Evolutionary conservation across 2,888 invertebrate genomes (phyloP).

Genomic region (Nesidiocoris tenuis): DNA sequence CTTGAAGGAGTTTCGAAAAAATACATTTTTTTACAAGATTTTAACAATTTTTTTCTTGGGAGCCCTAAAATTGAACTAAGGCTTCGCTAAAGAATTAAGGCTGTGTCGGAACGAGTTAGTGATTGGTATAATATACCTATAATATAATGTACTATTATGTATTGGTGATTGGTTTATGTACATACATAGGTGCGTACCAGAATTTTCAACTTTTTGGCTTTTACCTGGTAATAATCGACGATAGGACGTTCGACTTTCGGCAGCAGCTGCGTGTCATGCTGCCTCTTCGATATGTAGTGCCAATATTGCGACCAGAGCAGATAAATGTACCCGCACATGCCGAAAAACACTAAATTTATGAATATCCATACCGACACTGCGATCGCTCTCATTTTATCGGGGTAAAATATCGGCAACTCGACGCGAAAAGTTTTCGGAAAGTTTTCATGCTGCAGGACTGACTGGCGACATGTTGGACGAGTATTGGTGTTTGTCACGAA

Average conservation of each 20-base stretch:
- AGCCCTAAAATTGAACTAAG: too few relatives aligned
- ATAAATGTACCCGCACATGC: slow-evolving; percentile 71
- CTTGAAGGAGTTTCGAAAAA: too few relatives aligned
- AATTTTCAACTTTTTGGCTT: too few relatives aligned
- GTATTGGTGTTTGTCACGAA: not conserved
- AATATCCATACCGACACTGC: slow-evolving; percentile 71
- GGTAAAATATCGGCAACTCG: not conserved
- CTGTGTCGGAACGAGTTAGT: too few relatives aligned
- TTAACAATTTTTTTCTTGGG: too few relatives aligned
- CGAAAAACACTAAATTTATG: slow-evolving; percentile 68
- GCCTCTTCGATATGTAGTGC: slow-evolving; percentile 54
- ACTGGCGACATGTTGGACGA: not conserved
- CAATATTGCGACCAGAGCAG: slow-evolving; percentile 72
- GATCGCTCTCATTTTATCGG: slow-evolving; percentile 61
- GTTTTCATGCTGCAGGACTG: not conserved
- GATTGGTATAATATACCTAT: too few relatives aligned
- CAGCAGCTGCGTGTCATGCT: slow-evolving; percentile 41
- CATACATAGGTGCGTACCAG: too few relatives aligned
- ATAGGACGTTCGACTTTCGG: slow-evolving; percentile 48
- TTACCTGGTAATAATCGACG: slow-evolving; percentile 51
- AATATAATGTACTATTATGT: too few relatives aligned
- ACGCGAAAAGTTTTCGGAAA: not conserved
- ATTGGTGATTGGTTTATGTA: too few relatives aligned
- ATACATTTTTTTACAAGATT: too few relatives aligned
- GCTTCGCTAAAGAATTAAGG: too few relatives aligned